Base-by-base conservation (phyloP, 92 coral and sea anemone genomes). In the Epizoanthus scotinus region DNA sequence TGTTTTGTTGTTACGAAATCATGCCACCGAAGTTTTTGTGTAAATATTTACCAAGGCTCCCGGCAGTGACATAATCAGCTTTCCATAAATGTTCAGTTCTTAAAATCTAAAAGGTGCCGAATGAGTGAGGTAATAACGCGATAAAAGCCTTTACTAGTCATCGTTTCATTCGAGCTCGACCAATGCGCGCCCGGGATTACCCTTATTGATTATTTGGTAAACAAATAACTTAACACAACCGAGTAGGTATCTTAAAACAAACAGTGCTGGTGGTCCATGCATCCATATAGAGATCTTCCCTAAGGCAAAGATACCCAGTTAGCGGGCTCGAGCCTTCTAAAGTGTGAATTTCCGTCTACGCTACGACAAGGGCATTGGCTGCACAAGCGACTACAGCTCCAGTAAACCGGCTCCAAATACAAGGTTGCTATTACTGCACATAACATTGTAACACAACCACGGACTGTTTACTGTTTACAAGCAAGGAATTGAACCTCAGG, bases 181-280 rank as follows among this genome's bases (percentile, higher is more conserved):
- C 85, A 78, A 74, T 88, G 91, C 73, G 97, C 87, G 90, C 90
- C 87, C 91, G 79, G 34, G 17, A 63, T 38, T 44, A 73, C 87
- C 85, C 67, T 82, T 90, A 90, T 90, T 93, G 82, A 90, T 66
- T 91, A 90, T 86, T 93, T 93, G 85, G 90, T 90, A 90, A 93
- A 93, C 91, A 93, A 93, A 93, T 85, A 93, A 85, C 87, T 86
- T 85, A 94, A 87, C 91, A 93, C 91, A 90, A 93, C 89, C 88
- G 92, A 86, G 61, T 63, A 69, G 82, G 87, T 85, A 87, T 85
- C 89, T 63, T 58, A 78, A 93, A 90, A 87, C 97, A 93, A 90
- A 90, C 97, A 85, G 26, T 53, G 85, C 89, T 40, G 97, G 97
- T 93, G 97, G 97, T 83, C 97, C 67, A 49, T 78, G 69, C 84